These are phyloP conservation scores for Hipposideros larvatus DNA, from an alignment of 2,797 vertebrate species.

Conservation along the genomic window DNA sequence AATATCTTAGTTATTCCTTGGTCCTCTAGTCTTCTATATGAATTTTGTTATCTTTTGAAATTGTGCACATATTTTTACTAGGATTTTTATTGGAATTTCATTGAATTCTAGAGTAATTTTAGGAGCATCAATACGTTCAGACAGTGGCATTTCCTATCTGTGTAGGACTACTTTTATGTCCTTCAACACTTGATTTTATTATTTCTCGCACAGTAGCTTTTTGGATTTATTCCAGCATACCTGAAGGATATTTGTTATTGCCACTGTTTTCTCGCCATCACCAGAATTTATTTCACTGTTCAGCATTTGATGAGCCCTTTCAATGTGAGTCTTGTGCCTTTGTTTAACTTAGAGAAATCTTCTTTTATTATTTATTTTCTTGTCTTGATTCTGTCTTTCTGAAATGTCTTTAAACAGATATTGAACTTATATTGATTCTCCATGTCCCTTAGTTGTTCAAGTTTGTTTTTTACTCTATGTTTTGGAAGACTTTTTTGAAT, in stretches of 20 bases:
- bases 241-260: not conserved
- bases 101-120: constrained; percentile 27
- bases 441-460: not conserved
- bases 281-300: constrained; percentile 38
- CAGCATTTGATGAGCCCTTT: not conserved
- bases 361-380: not conserved
- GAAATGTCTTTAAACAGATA: not conserved
- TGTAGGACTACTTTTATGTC: not conserved
- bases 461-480: not conserved
- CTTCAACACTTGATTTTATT: constrained; percentile 35
- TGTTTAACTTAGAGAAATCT: not conserved
- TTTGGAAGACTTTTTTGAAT: constrained; percentile 3
- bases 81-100: not conserved
- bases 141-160: not conserved
- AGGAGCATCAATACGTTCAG: not conserved
- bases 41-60: constrained; percentile 46
- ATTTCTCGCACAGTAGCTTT: not conserved
- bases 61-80: not conserved
- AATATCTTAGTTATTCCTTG: constrained; percentile 14
- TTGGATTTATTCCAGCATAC: not conserved
- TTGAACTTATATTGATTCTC: not conserved
- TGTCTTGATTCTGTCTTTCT: not conserved
- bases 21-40: not conserved
- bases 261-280: not conserved
- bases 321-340: not conserved